These are phyloP conservation scores for Mormyrops boulengeri DNA, from an alignment of 2,797 vertebrate species.

Conservation along the genomic window DNA sequence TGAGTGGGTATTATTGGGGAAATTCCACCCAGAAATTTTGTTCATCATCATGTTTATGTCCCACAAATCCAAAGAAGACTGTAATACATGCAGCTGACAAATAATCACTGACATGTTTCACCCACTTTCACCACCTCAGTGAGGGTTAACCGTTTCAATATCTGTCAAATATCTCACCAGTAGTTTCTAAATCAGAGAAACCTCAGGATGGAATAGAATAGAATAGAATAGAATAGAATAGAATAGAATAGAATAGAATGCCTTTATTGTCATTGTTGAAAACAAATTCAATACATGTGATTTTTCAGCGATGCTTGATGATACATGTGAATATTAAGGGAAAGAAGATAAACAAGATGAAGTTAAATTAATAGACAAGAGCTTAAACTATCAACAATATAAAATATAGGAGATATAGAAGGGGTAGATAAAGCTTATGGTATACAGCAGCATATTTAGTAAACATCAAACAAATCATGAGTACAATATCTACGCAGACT, in stretches of 20 bases:
- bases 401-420: not conserved
- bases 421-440: not conserved
- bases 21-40: not conserved
- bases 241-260: not conserved
- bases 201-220: not conserved
- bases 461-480: not conserved
- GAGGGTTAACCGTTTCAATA: not conserved
- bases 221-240: not conserved
- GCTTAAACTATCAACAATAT: not conserved
- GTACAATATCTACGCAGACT: not conserved
- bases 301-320: not conserved
- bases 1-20: not conserved
- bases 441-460: not conserved
- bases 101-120: not conserved
- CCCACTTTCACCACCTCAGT: not conserved
- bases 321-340: not conserved
- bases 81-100: not conserved
- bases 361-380: not conserved
- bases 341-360: not conserved
- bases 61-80: not conserved
- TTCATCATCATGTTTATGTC: not conserved
- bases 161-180: not conserved
- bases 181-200: not conserved
- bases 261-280: not conserved
- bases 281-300: not conserved